Evolutionary conservation across 2,113 vertebrate genomes (phyloP).

Genomic region (Suricata suricatta): DNA sequence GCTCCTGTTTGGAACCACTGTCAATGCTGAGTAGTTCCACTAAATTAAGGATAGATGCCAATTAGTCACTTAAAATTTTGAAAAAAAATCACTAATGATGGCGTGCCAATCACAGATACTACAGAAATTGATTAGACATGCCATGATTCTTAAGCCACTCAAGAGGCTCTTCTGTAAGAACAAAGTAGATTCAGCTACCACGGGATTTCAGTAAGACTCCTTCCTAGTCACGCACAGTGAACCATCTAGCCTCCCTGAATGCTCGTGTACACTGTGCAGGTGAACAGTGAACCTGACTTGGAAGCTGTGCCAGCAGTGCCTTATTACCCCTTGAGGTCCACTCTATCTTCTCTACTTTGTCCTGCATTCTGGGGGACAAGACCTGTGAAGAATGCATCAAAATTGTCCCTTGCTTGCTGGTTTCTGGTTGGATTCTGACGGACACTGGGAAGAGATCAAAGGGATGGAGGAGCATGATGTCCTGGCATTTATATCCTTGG

Average conservation of each 20-base stretch:
- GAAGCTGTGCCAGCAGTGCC: background rate
- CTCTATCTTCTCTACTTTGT: background rate
- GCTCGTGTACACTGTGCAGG: background rate
- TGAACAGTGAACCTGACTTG: background rate
- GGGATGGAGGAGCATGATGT: background rate
- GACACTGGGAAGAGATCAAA: background rate
- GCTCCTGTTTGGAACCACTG: background rate
- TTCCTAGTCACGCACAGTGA: background rate
- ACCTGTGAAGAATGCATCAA: background rate
- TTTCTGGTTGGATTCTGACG: background rate
- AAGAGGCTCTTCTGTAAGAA: background rate
- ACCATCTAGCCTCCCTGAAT: background rate
- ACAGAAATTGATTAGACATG: background rate
- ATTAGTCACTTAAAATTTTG: background rate
- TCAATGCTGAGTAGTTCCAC: background rate
- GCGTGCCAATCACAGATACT: background rate
- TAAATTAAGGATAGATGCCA: background rate
- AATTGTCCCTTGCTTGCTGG: background rate
- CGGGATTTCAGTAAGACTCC: background rate
- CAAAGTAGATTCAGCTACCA: background rate
- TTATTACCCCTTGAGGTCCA: background rate
- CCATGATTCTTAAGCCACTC: background rate
- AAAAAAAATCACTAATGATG: background rate
- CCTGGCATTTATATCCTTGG: background rate
- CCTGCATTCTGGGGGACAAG: background rate